These are phyloP conservation scores for Apamea epomidion DNA, from an alignment of 2,888 invertebrate species.

Conservation along the genomic window DNA sequence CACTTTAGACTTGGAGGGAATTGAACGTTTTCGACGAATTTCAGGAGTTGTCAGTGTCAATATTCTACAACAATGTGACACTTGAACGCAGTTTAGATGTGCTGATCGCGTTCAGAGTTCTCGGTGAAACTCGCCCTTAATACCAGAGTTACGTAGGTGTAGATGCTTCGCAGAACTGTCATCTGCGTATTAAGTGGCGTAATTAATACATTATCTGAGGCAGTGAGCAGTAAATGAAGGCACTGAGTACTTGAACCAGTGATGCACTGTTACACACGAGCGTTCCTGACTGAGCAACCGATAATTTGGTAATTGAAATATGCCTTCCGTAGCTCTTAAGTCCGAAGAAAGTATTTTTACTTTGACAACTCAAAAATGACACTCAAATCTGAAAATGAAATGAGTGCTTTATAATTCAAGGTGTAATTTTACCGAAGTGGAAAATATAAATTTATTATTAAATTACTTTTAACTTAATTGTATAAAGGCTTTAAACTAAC, in stretches of 20 bases:
- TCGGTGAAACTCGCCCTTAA: too few species aligned
- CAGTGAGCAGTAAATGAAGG: constrained; percentile 31
- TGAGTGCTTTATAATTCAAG: too few species aligned
- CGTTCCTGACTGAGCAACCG: constrained; percentile 8
- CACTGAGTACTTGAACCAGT: constrained; percentile 1
- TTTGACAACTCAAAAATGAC: background rate
- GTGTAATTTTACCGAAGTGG: too few species aligned
- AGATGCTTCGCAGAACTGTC: constrained; percentile 31
- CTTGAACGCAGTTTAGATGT: background rate
- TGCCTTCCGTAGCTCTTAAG: background rate
- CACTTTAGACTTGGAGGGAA: background rate
- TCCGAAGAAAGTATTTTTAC: background rate
- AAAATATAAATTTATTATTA: background rate
- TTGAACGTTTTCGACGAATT: background rate
- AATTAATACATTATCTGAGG: constrained; percentile 34
- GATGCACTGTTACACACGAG: constrained; percentile 27
- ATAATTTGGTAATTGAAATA: constrained; percentile 30
- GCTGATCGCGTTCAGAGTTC: background rate
- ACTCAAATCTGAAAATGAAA: background rate
- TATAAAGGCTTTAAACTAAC: too few species aligned
- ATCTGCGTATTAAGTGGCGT: constrained; percentile 33
- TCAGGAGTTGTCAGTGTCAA: background rate
- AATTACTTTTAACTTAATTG: too few species aligned
- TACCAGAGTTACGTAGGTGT: background rate
- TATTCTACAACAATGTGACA: background rate